These are phyloP conservation scores for Acheta domesticus DNA, from an alignment of 2,888 invertebrate genomes.

Conservation along the genomic window DNA sequence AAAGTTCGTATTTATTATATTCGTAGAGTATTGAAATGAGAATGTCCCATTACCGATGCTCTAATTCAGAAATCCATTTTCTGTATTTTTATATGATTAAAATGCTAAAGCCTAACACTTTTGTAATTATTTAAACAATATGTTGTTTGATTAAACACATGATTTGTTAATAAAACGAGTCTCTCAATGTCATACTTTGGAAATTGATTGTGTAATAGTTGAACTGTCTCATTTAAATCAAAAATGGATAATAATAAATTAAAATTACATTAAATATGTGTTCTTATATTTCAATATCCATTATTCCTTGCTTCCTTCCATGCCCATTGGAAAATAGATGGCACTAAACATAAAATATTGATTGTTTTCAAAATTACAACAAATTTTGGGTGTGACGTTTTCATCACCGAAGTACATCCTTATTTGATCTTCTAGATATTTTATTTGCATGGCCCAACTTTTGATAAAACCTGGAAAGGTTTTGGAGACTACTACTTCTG, in stretches of 20 bases:
- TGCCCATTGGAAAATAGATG: too few relatives aligned
- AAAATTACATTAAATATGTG: not conserved
- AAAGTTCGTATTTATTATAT: conserved; percentile 20
- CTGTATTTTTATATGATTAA: conserved; percentile 2
- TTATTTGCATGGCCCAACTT: too few relatives aligned
- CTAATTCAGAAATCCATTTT: conserved; percentile 19
- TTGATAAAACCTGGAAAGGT: too few relatives aligned
- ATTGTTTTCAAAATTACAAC: too few relatives aligned
- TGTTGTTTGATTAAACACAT: not conserved
- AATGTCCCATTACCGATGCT: conserved; percentile 22
- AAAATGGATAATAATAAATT: conserved; percentile 7
- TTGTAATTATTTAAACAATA: not conserved
- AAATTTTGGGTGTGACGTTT: too few relatives aligned
- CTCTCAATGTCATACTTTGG: not conserved
- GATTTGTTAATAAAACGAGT: not conserved
- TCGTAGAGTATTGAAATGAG: conserved; percentile 4
- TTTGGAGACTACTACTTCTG: too few relatives aligned
- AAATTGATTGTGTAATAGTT: not conserved
- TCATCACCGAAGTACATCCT: too few relatives aligned
- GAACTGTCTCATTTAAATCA: not conserved
- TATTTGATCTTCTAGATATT: too few relatives aligned
- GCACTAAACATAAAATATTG: too few relatives aligned
- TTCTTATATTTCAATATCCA: not conserved
- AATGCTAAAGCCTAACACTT: conserved; percentile 7
- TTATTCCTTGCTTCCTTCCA: not conserved